Evolutionary conservation across 2,113 vertebrate species (phyloP).

Genomic region (Osmerus mordax): DNA sequence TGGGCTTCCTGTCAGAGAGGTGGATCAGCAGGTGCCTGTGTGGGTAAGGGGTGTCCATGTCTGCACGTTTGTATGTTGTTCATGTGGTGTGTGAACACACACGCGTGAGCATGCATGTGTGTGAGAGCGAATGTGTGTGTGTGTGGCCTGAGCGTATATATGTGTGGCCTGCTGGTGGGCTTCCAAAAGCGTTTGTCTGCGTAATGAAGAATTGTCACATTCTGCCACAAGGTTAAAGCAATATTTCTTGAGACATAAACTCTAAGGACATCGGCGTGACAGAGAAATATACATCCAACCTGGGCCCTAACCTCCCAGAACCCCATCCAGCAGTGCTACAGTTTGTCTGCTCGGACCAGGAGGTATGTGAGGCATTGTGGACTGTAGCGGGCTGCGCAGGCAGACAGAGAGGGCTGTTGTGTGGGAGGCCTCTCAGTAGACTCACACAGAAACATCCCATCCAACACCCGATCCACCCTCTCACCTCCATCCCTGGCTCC

Average conservation of each 20-base stretch:
- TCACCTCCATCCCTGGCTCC: conserved; percentile 31
- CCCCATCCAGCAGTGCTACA: conserved; percentile 29
- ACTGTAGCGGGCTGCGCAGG: conserved; percentile 38
- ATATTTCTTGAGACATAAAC: not conserved
- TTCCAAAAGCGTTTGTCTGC: conserved; percentile 12
- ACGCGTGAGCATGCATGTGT: conserved; percentile 23
- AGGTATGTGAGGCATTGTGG: conserved; percentile 47
- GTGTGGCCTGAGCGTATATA: not conserved
- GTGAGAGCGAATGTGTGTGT: not conserved
- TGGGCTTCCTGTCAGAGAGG: no score
- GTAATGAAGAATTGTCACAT: conserved; percentile 32
- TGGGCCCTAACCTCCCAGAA: conserved; percentile 16
- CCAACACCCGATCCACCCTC: conserved; percentile 33
- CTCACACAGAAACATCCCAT: conserved; percentile 35
- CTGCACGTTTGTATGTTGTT: not conserved
- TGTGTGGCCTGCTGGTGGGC: conserved; percentile 7
- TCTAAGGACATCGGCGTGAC: conserved; percentile 19
- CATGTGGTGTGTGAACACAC: not conserved
- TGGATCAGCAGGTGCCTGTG: no score
- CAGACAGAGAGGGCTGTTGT: conserved; percentile 68
- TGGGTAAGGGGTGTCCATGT: no score
- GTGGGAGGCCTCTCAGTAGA: conserved; percentile 26
- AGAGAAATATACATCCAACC: conserved; percentile 45
- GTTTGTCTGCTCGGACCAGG: conserved; percentile 53
- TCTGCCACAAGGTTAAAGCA: conserved; percentile 52